A percentile compares a stretch with the other conserved stretches of the same genome.
Conservation (phyloP, 64 coral and sea anemone genomes). For the Dendronephthya gigantea region DNA sequence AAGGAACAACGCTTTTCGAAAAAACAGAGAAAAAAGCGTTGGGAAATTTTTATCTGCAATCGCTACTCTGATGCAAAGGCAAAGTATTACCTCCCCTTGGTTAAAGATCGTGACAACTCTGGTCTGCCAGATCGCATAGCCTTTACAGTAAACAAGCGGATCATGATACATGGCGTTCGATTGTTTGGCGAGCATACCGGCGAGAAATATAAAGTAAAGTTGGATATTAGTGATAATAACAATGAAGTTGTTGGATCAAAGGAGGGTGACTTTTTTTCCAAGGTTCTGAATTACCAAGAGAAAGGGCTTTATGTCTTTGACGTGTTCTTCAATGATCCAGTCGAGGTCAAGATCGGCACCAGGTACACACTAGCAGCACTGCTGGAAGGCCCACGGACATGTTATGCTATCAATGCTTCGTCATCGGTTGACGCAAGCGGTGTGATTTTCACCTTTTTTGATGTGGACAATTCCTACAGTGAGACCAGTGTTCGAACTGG, state of each 20-base stretch:
- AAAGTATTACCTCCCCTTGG: not conserved
- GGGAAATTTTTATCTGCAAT: not conserved
- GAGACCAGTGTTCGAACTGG: slow-evolving; percentile 5
- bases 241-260: slow-evolving; percentile 6
- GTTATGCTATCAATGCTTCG: slow-evolving; percentile 7
- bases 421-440: not conserved
- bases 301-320: not conserved
- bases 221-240: slow-evolving; percentile 10
- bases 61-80: not conserved
- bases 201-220: slow-evolving; percentile 16
- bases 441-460: not conserved
- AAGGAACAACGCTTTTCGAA: slow-evolving; percentile 14
- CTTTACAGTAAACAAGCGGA: slow-evolving; percentile 3
- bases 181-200: slow-evolving; percentile 1
- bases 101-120: not conserved
- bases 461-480: slow-evolving; percentile 1
- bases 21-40: slow-evolving; percentile 6
- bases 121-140: not conserved
- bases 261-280: not conserved
- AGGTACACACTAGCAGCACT: slow-evolving; percentile 5
- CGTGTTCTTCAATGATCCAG: slow-evolving; percentile 1
- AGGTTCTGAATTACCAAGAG: slow-evolving; percentile 12
- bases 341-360: slow-evolving; percentile 13
- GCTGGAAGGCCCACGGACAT: not conserved
- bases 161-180: slow-evolving; percentile 9